phyloP scores from a whole-genome alignment of 2,113 vertebrate species.

The Tachuris rubrigastra region DNA sequence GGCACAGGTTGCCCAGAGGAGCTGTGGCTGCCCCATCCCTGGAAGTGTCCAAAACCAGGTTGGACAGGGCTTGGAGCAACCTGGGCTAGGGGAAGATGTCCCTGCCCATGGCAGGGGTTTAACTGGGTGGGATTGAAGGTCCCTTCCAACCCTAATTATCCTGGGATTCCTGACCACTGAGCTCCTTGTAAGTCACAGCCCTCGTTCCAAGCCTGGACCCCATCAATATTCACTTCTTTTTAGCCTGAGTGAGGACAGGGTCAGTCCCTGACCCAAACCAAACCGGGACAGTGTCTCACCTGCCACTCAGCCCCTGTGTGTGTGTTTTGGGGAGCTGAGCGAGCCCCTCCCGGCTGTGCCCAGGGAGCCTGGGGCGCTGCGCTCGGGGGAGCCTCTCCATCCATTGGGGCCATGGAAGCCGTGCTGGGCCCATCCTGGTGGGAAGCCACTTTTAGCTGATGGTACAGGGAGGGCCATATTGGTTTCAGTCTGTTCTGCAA shows the following conservation, averaged over 20 bases:
- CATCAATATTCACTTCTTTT: too few species aligned
- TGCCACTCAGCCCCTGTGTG: fast-evolving
- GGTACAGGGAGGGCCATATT: conserved; percentile 47
- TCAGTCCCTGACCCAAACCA: too few species aligned
- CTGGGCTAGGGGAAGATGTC: not conserved
- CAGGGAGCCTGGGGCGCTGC: fast-evolving
- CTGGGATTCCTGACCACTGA: not conserved
- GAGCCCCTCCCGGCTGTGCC: not conserved
- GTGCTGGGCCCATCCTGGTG: not conserved
- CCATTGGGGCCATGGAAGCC: not conserved
- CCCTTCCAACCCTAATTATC: not conserved
- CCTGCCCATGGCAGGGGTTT: not conserved
- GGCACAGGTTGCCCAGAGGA: not conserved
- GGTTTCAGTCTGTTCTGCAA: conserved; percentile 63
- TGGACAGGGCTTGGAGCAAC: fast-evolving
- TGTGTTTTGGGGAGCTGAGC: not conserved
- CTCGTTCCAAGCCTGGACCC: not conserved
- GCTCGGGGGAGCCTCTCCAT: not conserved
- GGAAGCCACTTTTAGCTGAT: conserved; percentile 4
- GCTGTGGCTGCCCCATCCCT: not conserved
- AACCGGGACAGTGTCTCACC: fast-evolving
- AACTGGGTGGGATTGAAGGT: not conserved
- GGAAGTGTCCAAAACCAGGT: not conserved
- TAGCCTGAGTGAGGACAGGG: not conserved
- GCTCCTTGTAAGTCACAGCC: not conserved